Base-by-base conservation (phyloP, 2,113 vertebrate species). In the Entomyzon cyanotis region DNA sequence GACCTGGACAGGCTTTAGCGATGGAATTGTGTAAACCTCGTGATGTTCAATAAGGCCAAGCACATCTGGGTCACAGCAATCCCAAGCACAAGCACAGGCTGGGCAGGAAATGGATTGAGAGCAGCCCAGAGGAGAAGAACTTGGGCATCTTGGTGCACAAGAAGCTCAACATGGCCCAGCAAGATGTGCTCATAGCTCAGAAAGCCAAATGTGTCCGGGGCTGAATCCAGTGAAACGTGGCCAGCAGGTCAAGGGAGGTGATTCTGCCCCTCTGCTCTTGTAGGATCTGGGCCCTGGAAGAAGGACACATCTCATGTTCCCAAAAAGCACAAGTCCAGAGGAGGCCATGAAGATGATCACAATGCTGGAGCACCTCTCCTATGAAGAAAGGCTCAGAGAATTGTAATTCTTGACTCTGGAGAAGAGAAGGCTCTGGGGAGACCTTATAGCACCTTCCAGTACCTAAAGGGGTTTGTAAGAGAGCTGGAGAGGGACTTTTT, bases 211-310 rank as follows among this genome's bases (percentile, higher is more conserved):
- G 0, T 55, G 7, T 35, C 47, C 62, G 55, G 87, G n/a, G 20
- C 17, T 75, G 30, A n/a, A 35, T 41, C 30, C 62, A 49, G 47
- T 23, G 30, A 62, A 83, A 13, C 0, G 4, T 41, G 55, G 15
- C 55, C 63, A 83, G n/a, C 30, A 42, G 17, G 41, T 16, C 0
- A 0, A 74, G 37, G 37, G 44, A 44, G 12, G 27, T 14, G 37
- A 24, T 39, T 17, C 33, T 52, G 15, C 19, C 15, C 33, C 19
- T 39, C 22, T 28, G 1, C 19, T 37, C 37, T 67, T 13, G 31
- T 9, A 22, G 21, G 22, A 10, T 65, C 50, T 44, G 18, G 56
- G 22, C 22, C 7, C 27, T 1, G 0, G 44, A 37, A 37, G 37
- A 37, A 46, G 18, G 4, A 25, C 23, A 46, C 9, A 5, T 39